Evolutionary conservation across 2,888 invertebrate genomes (phyloP).

Genomic region (Drosophila limbata): DNA sequence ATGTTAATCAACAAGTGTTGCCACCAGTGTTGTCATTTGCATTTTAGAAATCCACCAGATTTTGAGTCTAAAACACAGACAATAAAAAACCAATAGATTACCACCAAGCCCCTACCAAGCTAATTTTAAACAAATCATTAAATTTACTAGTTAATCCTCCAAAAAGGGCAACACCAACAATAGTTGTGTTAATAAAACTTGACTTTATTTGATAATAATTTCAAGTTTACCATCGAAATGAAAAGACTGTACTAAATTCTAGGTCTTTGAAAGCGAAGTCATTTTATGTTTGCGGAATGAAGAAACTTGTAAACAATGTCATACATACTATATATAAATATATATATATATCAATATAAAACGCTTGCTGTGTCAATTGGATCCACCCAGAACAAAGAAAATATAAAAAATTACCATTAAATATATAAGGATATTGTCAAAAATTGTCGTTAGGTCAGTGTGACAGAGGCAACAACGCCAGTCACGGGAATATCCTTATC

Average conservation of each 20-base stretch:
- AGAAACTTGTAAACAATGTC: neutral
- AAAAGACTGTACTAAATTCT: neutral
- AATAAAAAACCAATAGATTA: too few species aligned
- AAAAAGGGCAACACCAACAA: too few species aligned
- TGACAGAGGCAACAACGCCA: conserved; percentile 57
- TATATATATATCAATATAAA: conserved; percentile 31
- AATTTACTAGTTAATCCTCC: too few species aligned
- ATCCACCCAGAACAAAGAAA: conserved; percentile 60
- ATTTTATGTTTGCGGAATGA: conserved; percentile 30
- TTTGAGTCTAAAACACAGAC: too few species aligned
- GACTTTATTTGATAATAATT: too few species aligned
- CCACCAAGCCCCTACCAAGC: too few species aligned
- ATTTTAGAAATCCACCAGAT: too few species aligned
- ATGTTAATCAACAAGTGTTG: too few species aligned
- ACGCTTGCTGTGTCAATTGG: conserved; percentile 57
- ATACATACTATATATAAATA: neutral
- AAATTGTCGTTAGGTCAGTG: conserved; percentile 47
- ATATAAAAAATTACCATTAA: neutral
- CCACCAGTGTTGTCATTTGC: too few species aligned
- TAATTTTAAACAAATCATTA: too few species aligned
- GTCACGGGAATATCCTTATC: conserved; percentile 60
- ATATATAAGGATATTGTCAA: neutral
- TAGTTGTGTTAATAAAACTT: too few species aligned
- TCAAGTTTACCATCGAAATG: neutral
- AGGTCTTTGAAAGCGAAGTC: conserved; percentile 68